A percentile compares a stretch with the other conserved stretches of the same genome.
Evolutionary conservation across 92 coral and sea anemone species (phyloP).

Genomic region (Phenganax marumi): DNA sequence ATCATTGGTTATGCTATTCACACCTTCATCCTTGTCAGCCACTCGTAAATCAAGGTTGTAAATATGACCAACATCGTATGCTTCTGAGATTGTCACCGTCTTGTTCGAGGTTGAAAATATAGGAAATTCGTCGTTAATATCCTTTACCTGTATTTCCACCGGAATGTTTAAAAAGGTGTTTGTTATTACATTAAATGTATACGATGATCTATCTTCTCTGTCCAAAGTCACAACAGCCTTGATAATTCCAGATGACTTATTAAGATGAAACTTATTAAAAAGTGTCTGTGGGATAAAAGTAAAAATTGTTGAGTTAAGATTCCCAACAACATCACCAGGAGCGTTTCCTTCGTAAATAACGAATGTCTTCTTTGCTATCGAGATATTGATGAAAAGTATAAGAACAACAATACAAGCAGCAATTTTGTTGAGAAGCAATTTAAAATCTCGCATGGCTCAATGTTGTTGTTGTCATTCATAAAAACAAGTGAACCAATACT

Average conservation of each 20-base stretch:
- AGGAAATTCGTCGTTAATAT: conserved; percentile 84
- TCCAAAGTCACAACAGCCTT: conserved; percentile 63
- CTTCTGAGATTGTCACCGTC: conserved; percentile 48
- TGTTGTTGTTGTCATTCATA: conserved; percentile 6
- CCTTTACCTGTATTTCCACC: conserved; percentile 70
- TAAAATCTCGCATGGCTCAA: conserved; percentile 6
- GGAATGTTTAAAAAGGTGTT: background rate
- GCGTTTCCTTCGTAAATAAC: conserved; percentile 76
- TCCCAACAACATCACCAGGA: conserved; percentile 72
- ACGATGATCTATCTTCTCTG: conserved; percentile 60
- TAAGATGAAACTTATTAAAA: conserved; percentile 27
- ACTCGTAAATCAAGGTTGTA: conserved; percentile 52
- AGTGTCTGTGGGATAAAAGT: background rate
- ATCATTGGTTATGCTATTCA: conserved; percentile 72
- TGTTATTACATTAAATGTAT: conserved; percentile 11
- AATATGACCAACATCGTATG: conserved; percentile 55
- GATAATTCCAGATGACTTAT: conserved; percentile 42
- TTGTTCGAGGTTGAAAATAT: conserved; percentile 44
- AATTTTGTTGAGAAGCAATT: background rate
- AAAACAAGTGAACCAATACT: background rate
- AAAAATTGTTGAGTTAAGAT: conserved; percentile 6
- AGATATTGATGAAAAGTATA: background rate
- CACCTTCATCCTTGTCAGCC: conserved; percentile 68
- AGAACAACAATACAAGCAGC: conserved; percentile 9
- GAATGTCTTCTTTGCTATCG: conserved; percentile 29